Percentiles rank a stretch among this genome's conserved stretches.
Conservation (phyloP, 2,888 invertebrate genomes). For the Helicoverpa assulta region DNA sequence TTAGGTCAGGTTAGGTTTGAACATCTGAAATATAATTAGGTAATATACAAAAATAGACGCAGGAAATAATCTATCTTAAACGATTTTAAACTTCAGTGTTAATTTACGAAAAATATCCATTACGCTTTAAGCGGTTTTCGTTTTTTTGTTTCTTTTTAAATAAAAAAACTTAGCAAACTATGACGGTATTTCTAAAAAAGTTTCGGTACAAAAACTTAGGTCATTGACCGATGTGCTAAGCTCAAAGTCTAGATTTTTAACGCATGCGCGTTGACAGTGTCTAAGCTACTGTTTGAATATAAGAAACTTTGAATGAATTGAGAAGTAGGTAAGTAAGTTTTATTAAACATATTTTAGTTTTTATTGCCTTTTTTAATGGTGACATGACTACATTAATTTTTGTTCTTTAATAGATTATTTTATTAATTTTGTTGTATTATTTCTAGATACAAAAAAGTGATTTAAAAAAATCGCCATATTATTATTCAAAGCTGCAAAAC, state of each 20-base stretch:
- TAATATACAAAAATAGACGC: conserved; percentile 2
- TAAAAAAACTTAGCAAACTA: conserved; percentile 22
- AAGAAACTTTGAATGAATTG: too few species aligned
- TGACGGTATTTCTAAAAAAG: conserved; percentile 17
- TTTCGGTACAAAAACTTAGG: conserved; percentile 42
- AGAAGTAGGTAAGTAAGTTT: too few species aligned
- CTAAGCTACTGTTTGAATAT: conserved; percentile 20
- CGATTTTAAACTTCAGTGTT: neutral
- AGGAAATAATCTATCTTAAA: conserved; percentile 32
- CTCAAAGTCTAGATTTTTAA: conserved; percentile 31
- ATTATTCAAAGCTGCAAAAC: too few species aligned
- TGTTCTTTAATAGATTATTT: too few species aligned
- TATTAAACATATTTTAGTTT: too few species aligned
- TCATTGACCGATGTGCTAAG: conserved; percentile 21
- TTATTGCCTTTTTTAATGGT: too few species aligned
- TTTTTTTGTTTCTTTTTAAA: conserved; percentile 1
- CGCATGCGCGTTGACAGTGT: conserved; percentile 2
- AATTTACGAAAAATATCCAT: conserved; percentile 21
- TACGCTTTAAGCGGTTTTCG: conserved; percentile 13
- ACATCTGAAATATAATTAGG: neutral
- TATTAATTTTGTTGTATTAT: too few species aligned
- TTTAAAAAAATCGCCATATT: too few species aligned
- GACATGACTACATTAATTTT: too few species aligned
- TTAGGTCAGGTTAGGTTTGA: too few species aligned
- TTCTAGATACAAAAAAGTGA: too few species aligned